A percentile compares a stretch with the other conserved stretches of the same genome.
phyloP scores from a whole-genome alignment of 1,140 invertebrate genomes.

The Lordiphosa clarofinis region DNA sequence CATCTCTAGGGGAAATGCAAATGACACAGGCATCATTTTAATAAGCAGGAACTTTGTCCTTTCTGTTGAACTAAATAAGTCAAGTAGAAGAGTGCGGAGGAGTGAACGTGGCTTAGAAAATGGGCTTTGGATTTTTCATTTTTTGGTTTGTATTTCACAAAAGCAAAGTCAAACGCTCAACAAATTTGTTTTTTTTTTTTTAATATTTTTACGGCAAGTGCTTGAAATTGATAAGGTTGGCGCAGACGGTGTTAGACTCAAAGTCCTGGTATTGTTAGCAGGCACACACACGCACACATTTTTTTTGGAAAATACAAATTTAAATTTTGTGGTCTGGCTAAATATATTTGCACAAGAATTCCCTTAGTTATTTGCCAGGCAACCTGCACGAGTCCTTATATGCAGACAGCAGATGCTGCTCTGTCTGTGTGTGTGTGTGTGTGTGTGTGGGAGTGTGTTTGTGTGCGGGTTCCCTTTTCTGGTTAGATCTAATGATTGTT shows the following conservation, averaged over 20 bases:
- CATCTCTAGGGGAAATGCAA: conserved; percentile 44
- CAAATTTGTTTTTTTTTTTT: conserved; percentile 26
- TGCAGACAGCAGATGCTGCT: conserved; percentile 16
- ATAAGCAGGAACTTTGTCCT: conserved; percentile 48
- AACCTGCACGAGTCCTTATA: conserved; percentile 3
- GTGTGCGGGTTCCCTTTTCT: conserved; percentile 2
- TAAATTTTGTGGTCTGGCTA: conserved; percentile 61
- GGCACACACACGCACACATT: conserved; percentile 12
- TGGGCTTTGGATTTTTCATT: conserved; percentile 11
- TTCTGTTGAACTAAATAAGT: conserved; percentile 64
- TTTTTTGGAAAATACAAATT: conserved; percentile 56
- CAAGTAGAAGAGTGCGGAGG: conserved; percentile 45
- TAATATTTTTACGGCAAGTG: conserved; percentile 67
- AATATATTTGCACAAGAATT: conserved; percentile 47
- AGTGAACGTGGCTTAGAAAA: conserved; percentile 1
- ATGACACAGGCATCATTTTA: conserved; percentile 63
- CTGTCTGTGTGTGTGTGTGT: conserved; percentile 4
- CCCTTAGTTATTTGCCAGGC: conserved; percentile 1
- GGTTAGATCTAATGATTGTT: conserved; percentile 69
- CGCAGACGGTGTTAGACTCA: conserved; percentile 16
- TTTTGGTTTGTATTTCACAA: conserved; percentile 16
- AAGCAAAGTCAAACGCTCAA: conserved; percentile 35
- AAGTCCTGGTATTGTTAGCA: conserved; percentile 54
- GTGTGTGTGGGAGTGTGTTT: neutral
- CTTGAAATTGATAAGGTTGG: conserved; percentile 71